Evolutionary conservation across 2,113 vertebrate genomes (phyloP).

Genomic region (Himantopus leucocephalus): DNA sequence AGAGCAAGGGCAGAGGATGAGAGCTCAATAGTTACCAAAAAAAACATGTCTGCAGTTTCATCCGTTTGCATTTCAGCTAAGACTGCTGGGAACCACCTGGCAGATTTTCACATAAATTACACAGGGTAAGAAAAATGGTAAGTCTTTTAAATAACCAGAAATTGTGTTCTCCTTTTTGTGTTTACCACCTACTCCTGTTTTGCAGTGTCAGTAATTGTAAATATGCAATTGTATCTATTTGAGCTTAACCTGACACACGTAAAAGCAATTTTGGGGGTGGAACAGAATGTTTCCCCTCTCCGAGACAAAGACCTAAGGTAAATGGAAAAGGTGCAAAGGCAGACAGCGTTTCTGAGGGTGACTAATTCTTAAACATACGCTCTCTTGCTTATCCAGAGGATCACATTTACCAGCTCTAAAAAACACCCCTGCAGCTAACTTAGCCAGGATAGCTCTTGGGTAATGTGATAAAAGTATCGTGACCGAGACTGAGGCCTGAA

Average conservation of each 20-base stretch:
- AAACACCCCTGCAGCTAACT: not conserved
- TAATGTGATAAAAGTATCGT: not conserved
- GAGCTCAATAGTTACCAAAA: not conserved
- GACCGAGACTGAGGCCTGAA: not conserved
- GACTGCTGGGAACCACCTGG: not conserved
- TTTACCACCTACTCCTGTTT: not conserved
- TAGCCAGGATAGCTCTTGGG: not conserved
- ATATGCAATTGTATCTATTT: not conserved
- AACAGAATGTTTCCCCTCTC: not conserved
- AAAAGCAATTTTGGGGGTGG: not conserved
- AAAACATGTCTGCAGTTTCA: not conserved
- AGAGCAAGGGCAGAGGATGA: not conserved
- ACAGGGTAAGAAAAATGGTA: not conserved
- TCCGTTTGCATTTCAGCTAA: not conserved
- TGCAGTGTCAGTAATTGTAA: not conserved
- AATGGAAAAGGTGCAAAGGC: not conserved
- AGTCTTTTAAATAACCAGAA: not conserved
- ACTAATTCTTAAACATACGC: not conserved
- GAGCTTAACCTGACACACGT: not conserved
- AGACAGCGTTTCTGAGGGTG: not conserved
- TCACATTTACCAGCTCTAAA: not conserved
- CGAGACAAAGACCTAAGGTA: not conserved
- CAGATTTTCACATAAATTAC: not conserved
- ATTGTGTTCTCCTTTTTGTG: not conserved
- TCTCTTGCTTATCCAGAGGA: not conserved